Conservation (phyloP, 2,113 vertebrate species). For the Pristiophorus japonicus region DNA sequence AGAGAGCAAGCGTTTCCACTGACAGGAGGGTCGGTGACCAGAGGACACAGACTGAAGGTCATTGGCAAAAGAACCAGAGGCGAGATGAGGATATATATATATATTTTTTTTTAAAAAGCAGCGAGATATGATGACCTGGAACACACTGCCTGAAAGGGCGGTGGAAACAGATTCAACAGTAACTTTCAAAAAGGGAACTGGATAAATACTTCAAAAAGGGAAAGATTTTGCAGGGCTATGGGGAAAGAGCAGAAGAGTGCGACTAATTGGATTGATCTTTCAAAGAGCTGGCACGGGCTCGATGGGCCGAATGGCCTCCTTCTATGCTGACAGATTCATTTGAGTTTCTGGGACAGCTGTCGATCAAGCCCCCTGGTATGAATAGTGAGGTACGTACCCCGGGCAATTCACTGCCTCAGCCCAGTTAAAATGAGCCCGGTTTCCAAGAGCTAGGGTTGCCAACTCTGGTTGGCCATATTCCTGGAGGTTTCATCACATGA, state of each 20-base stretch:
- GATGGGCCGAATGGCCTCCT: neutral
- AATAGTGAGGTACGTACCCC: neutral
- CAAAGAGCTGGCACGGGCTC: neutral
- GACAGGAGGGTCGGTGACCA: neutral
- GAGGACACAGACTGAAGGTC: neutral
- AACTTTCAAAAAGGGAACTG: neutral
- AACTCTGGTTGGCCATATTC: neutral
- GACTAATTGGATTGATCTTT: neutral
- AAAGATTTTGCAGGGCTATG: neutral
- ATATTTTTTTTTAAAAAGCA: neutral
- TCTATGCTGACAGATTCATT: neutral
- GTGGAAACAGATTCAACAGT: neutral
- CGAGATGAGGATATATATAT: too few relatives aligned
- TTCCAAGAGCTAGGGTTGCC: neutral
- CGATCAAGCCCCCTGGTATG: neutral
- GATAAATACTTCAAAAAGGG: neutral
- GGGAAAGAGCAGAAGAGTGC: neutral
- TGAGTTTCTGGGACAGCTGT: neutral
- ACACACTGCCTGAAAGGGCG: neutral
- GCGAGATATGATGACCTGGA: neutral
- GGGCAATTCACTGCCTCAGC: neutral
- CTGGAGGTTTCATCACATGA: neutral
- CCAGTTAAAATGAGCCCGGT: neutral
- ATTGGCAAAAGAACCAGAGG: neutral
- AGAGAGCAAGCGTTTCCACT: neutral